Evolutionary conservation across 2,797 vertebrate genomes (phyloP).

Genomic region (Pipistrellus pygmaeus): DNA sequence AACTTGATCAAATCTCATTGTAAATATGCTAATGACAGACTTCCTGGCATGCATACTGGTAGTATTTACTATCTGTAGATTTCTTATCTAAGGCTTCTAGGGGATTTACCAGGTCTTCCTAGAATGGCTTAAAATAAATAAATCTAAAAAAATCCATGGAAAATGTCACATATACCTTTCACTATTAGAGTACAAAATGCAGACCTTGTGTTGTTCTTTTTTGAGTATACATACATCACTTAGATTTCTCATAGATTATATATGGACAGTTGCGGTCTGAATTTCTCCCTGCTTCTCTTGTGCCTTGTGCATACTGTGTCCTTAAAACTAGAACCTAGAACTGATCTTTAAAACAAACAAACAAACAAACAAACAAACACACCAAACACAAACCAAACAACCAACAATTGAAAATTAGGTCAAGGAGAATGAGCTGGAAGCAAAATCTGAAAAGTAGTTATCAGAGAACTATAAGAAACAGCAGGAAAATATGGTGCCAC

Average conservation of each 20-base stretch:
- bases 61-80: neutral
- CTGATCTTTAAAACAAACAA: neutral
- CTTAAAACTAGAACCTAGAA: neutral
- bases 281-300: neutral
- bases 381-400: neutral
- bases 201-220: neutral
- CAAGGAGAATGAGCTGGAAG: neutral
- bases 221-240: neutral
- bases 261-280: neutral
- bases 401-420: neutral
- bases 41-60: neutral
- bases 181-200: neutral
- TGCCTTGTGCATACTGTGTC: neutral
- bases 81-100: neutral
- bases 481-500: neutral
- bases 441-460: neutral
- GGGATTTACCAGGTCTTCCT: neutral
- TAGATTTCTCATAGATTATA: neutral
- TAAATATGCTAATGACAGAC: neutral
- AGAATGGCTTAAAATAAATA: neutral
- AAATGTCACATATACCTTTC: neutral
- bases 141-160: neutral
- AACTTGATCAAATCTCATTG: neutral
- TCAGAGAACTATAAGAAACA: neutral
- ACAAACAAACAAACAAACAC: neutral